Base-by-base conservation (phyloP, 2,797 vertebrate genomes). In the Pantherophis vulpinus region DNA sequence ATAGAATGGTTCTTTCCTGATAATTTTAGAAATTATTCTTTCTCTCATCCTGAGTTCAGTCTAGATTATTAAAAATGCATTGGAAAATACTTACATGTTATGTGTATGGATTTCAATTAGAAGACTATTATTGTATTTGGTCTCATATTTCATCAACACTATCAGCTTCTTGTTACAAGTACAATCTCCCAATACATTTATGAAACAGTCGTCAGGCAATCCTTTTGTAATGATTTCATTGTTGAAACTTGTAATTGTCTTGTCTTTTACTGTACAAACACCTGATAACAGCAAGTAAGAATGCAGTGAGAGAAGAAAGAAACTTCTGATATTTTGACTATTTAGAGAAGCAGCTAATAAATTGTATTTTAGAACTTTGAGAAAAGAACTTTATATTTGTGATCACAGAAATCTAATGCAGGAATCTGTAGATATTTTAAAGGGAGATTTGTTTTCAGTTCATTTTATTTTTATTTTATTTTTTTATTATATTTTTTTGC, bases 141-240 rank as follows among this genome's bases (percentile, higher is more conserved):
- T 47, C 91, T 94, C 56, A 9, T 93, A 98, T 97, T 95, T 98
- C 94, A 98, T 95, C 95, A 98, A 96, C 96, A 99, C 97, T 87
- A 98, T 91, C 94, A 98, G 98, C 95, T 98, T 98, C 1, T 98
- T 97, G 59, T 98, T 97, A 16, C 94, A 16, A 29, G 98, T 98
- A 94, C 98, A 98, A 20, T 99, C 98, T 95, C 98, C 98, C 95
- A 97, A 97, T 97, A 99, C 95, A 92, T 98, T 94, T 91, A 98
- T 98, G 95, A 96, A 96, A 96, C 98, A 99, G 70, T 97, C 97
- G 87, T 97, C 94, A 0, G 98, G 98, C 96, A 98, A 95, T 4
- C 97, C 96, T 13, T 97, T 97, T 94, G 96, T 97, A 94, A 95
- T 97, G 56, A 1, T 94, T 91, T 93, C 97, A 25, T 96, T 96